Conservation (phyloP, 2,113 vertebrate species). For the Dicaeum eximium region DNA sequence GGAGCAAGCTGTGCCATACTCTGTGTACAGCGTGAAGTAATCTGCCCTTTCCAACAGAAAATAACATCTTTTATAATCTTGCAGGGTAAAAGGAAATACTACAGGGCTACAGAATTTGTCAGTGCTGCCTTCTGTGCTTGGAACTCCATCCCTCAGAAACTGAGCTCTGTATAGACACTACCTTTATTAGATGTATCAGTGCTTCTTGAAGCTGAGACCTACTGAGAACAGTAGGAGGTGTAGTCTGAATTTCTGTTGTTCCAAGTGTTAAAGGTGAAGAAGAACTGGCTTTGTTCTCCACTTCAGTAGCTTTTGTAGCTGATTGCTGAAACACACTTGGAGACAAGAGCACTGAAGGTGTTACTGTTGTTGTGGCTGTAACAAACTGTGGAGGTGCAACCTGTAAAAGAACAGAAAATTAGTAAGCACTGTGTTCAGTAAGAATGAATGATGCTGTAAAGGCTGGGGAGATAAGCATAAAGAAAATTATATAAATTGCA, state of each 20-base stretch:
- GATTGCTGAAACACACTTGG: conserved; percentile 93
- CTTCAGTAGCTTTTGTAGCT: conserved; percentile 71
- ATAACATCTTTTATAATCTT: background rate
- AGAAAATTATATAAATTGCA: background rate
- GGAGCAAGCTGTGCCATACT: background rate
- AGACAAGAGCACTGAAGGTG: conserved; percentile 84
- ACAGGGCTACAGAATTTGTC: background rate
- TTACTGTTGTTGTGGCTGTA: conserved; percentile 69
- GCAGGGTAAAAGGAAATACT: background rate
- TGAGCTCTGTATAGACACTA: conserved; percentile 49
- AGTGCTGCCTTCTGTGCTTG: background rate
- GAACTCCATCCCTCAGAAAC: background rate
- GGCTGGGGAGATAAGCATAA: background rate
- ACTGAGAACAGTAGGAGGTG: conserved; percentile 77
- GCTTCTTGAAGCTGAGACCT: conserved; percentile 90
- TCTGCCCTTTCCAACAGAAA: background rate
- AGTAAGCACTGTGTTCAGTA: background rate
- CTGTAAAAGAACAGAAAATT: conserved; percentile 53
- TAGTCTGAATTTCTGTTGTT: conserved; percentile 66
- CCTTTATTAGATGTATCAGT: conserved; percentile 94
- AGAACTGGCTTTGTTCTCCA: conserved; percentile 69
- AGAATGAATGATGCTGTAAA: background rate
- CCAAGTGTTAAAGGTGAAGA: conserved; percentile 72
- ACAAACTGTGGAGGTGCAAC: conserved; percentile 72
- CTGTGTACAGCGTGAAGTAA: background rate